A percentile compares a stretch with the other conserved stretches of the same genome.
Conservation (phyloP, 2,888 invertebrate genomes). For the Hermaeophaga mercurialis region DNA sequence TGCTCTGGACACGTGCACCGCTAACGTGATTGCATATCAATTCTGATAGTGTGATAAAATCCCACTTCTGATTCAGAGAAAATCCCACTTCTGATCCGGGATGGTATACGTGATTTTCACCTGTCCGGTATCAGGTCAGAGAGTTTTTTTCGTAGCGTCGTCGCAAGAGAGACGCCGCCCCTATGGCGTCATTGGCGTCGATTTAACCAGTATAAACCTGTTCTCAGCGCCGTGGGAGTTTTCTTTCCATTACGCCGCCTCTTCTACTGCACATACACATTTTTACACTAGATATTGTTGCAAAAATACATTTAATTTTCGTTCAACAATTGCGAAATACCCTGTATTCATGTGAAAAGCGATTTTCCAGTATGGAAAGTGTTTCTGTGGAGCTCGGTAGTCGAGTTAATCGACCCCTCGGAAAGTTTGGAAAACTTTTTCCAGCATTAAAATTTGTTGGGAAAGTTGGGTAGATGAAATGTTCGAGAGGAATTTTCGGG, state of each 20-base stretch:
- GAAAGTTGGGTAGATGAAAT: constrained; percentile 55
- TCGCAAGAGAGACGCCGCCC: constrained; percentile 54
- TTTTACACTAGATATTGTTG: constrained; percentile 29
- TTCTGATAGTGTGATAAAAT: constrained; percentile 20
- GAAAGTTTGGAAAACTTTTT: constrained; percentile 58
- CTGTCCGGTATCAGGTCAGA: constrained; percentile 46
- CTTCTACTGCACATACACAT: constrained; percentile 42
- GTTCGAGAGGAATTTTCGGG: constrained; percentile 46
- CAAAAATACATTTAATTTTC: constrained; percentile 15
- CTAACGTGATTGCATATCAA: constrained; percentile 33
- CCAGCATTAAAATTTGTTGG: constrained; percentile 57
- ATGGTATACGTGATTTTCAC: constrained; percentile 42
- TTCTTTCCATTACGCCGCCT: constrained; percentile 51
- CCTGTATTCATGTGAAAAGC: constrained; percentile 24
- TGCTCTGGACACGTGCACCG: constrained; percentile 39
- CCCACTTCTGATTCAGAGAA: constrained; percentile 13
- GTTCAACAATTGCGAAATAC: constrained; percentile 14
- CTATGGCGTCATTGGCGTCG: constrained; percentile 56
- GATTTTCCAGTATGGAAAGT: constrained; percentile 25
- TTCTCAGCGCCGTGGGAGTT: constrained; percentile 41
- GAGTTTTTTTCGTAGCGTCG: constrained; percentile 49
- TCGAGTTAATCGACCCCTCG: constrained; percentile 59
- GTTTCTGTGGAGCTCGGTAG: constrained; percentile 54
- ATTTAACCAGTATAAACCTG: constrained; percentile 44
- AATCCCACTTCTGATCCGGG: constrained; percentile 22